Percentiles rank a stretch among this genome's conserved stretches.
These are phyloP conservation scores for Caranx ignobilis DNA, from an alignment of 2,113 vertebrate species.

Conservation along the genomic window DNA sequence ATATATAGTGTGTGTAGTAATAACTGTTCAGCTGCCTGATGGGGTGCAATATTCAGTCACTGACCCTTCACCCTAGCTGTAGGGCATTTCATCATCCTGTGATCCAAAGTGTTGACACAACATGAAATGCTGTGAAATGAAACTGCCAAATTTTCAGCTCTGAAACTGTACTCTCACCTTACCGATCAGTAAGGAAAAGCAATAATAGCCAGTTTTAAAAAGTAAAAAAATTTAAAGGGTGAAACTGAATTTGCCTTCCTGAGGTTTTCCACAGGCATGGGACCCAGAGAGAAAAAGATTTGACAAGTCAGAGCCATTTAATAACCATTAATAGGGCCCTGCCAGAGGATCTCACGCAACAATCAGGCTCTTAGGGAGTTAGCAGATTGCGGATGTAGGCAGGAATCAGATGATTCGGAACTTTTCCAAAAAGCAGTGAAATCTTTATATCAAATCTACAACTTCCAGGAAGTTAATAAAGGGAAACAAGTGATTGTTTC, in stretches of 20 bases:
- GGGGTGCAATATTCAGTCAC: background rate
- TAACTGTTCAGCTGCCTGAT: conserved; percentile 4
- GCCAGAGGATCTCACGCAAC: too few species aligned
- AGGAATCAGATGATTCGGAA: background rate
- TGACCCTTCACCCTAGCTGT: conserved; percentile 18
- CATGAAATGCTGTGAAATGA: conserved; percentile 10
- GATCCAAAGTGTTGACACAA: conserved; percentile 22
- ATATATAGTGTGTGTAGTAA: background rate
- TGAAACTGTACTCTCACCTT: conserved; percentile 1
- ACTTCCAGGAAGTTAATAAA: background rate
- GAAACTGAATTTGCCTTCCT: too few species aligned
- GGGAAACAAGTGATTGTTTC: background rate
- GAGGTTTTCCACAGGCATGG: too few species aligned
- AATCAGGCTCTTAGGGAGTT: too few species aligned
- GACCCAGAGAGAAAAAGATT: too few species aligned
- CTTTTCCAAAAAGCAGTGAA: background rate
- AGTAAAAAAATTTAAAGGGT: too few species aligned
- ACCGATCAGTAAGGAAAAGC: too few species aligned
- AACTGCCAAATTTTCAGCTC: background rate
- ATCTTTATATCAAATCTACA: background rate
- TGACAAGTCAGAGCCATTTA: too few species aligned
- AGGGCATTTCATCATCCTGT: background rate
- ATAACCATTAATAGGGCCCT: too few species aligned
- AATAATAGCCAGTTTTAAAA: too few species aligned
- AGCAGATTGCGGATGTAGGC: background rate